Conservation (phyloP, 2,888 invertebrate species). For the Crioceris asparagi region DNA sequence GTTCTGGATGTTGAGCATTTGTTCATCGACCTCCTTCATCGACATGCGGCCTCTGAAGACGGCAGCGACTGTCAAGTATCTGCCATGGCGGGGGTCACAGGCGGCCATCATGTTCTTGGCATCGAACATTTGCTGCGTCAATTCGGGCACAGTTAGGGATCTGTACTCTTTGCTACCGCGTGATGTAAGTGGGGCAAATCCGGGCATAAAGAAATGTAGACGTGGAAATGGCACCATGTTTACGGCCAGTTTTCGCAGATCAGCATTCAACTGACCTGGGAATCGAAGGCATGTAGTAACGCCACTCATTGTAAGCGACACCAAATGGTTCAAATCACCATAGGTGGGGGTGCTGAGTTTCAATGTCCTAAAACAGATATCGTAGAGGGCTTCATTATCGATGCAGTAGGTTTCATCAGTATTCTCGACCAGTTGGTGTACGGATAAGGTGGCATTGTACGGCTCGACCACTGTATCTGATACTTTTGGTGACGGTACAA, state of each 20-base stretch:
- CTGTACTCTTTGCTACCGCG: constrained; percentile 72
- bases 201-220: constrained; percentile 92
- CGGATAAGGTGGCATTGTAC: constrained; percentile 79
- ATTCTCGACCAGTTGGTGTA: constrained; percentile 79
- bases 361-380: constrained; percentile 83
- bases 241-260: constrained; percentile 81
- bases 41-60: constrained; percentile 55
- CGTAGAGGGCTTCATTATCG: constrained; percentile 68
- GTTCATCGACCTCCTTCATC: constrained; percentile 70
- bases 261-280: constrained; percentile 90
- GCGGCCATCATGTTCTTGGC: constrained; percentile 73
- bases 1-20: constrained; percentile 55
- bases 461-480: constrained; percentile 75
- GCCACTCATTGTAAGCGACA: constrained; percentile 75
- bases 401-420: constrained; percentile 85
- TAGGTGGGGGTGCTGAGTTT: constrained; percentile 80
- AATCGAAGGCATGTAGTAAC: constrained; percentile 78
- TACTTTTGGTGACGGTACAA: constrained; percentile 66
- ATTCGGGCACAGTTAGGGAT: constrained; percentile 60
- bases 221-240: constrained; percentile 98
- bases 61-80: constrained; percentile 60
- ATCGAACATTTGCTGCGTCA: constrained; percentile 70
- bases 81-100: constrained; percentile 61
- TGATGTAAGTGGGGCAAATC: constrained; percentile 87
- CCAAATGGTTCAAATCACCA: constrained; percentile 81